These are phyloP conservation scores for Drosophila flavopinicola DNA, from an alignment of 2,888 invertebrate species.

Conservation along the genomic window DNA sequence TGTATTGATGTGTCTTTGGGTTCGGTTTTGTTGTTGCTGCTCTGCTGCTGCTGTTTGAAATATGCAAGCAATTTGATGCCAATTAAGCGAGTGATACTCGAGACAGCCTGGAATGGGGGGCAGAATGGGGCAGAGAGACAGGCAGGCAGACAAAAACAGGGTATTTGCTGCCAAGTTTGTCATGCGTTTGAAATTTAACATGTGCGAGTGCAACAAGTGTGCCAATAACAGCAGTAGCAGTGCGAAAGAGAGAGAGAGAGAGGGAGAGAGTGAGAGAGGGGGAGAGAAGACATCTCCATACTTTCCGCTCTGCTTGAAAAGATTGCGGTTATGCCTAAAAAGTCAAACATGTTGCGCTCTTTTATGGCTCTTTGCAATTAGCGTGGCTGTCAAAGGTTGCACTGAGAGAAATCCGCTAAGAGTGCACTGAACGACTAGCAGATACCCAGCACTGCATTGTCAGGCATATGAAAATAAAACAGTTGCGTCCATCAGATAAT, in stretches of 20 bases:
- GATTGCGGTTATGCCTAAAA: constrained; percentile 18
- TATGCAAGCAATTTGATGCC: constrained; percentile 79
- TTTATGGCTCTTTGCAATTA: constrained; percentile 77
- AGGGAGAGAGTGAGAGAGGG: neutral
- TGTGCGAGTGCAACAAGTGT: constrained; percentile 52
- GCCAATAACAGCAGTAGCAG: constrained; percentile 19
- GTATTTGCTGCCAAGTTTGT: constrained; percentile 32
- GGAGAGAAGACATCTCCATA: constrained; percentile 9
- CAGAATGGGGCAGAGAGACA: neutral
- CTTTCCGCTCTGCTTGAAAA: neutral
- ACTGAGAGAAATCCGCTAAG: constrained; percentile 7
- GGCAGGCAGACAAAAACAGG: neutral
- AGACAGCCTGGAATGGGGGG: constrained; percentile 1
- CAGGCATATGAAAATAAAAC: no score
- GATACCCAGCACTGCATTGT: neutral
- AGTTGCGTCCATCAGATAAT: no score
- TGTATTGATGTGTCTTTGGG: constrained; percentile 72
- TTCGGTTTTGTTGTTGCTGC: constrained; percentile 33
- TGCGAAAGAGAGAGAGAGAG: neutral
- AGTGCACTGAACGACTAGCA: neutral
- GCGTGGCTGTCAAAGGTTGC: constrained; percentile 45
- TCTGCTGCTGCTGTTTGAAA: constrained; percentile 58
- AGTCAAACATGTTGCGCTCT: constrained; percentile 61
- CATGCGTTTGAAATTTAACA: constrained; percentile 44
- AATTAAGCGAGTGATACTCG: constrained; percentile 66